phyloP scores from a whole-genome alignment of 1,140 invertebrate genomes.

The Dufourea novaeangliae region DNA sequence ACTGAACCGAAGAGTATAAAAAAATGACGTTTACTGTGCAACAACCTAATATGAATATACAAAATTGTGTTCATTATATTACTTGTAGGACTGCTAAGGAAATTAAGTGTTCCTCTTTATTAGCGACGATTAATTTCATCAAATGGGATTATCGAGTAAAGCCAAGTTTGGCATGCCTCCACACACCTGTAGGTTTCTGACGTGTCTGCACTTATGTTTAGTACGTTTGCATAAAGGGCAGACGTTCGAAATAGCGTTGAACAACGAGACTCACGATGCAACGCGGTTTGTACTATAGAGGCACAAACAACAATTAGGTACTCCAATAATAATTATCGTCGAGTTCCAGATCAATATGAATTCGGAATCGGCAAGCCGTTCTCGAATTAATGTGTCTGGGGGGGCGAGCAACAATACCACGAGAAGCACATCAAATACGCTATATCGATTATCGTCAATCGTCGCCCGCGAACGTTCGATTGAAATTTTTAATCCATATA shows the following conservation, averaged over 20 bases:
- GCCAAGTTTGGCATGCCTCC: not conserved
- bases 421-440: conserved; percentile 45
- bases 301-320: conserved; percentile 71
- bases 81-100: too few species aligned
- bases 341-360: conserved; percentile 70
- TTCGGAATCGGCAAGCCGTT: conserved; percentile 60
- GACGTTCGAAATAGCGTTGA: conserved; percentile 66
- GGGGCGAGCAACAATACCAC: conserved; percentile 1
- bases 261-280: conserved; percentile 30
- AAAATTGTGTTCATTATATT: too few species aligned
- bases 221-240: conserved; percentile 46
- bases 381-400: conserved; percentile 54
- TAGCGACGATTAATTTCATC: too few species aligned
- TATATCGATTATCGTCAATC: conserved; percentile 8
- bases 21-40: too few species aligned
- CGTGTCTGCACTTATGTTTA: conserved; percentile 11
- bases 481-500: not conserved
- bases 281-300: not conserved
- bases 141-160: not conserved
- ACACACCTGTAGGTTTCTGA: not conserved
- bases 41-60: too few species aligned
- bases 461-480: not conserved
- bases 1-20: too few species aligned
- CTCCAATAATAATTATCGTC: conserved; percentile 70
- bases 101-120: not conserved